Evolutionary conservation across 2,113 vertebrate genomes (phyloP), one percentile per base, ranked within the genome.

Genomic region (Microtus ochrogaster): DNA sequence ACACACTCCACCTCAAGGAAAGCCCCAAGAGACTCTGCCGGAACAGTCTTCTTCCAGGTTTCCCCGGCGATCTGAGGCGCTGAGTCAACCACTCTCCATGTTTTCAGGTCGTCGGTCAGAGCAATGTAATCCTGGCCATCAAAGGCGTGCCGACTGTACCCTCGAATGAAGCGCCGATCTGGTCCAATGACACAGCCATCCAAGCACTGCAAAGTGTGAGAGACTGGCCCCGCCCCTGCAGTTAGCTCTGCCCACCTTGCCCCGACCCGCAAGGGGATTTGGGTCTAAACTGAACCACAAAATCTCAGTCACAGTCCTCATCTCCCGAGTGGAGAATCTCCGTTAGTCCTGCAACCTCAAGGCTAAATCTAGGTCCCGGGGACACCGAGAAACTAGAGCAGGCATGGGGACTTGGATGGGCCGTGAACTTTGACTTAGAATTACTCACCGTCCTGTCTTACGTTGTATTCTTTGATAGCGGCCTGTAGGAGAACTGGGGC

Each of bases 61-160:
- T 87, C 33, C 33, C 0, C 1, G 39, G 49, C 61, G 33, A 33
- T 49, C 72, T 70, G 81, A 47, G 81, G 73, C 4, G 52, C 49
- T 8, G 7, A 9, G 39, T 72, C 41, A 6, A 28, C 19, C 33
- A 36, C 77, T 0, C 12, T 87, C 94, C 94, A 95, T 13, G 82
- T 79, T 26, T 44, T 28, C 73, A 91, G 82, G 82, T 95, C 89
- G 2, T 81, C 30, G 6, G 61, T 73, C 33, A 91, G 52, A 41
- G 63, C 4, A 5, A 91, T 4, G 52, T 55, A 55, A 79, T 78
- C 44, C 28, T 49, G 76, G 14, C 76, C 44, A 33, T 78, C 76
- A 26, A 9, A 78, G 81, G 94, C 89, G 0, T 19, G 12, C 73
- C 58, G 24, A 0, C 4, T 0, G 0, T 79, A 78, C 11, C 89